Conservation (phyloP, 2,888 invertebrate species). For the Archips xylosteana region DNA sequence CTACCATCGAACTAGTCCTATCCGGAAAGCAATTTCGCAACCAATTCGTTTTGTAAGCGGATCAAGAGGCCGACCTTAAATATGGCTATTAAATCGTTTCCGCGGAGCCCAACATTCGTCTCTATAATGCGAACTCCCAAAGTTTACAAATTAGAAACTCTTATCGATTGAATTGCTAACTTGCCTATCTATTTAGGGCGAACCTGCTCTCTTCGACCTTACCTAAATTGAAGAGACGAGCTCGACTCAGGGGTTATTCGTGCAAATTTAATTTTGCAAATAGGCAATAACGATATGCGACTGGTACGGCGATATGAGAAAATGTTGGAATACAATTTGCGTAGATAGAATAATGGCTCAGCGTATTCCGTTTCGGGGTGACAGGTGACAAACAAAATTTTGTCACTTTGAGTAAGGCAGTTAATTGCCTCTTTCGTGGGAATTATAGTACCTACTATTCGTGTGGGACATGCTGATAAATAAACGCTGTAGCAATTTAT, state of each 20-base stretch:
- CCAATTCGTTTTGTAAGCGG: slow-evolving; percentile 83
- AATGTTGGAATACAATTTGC: slow-evolving; percentile 35
- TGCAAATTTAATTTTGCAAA: slow-evolving; percentile 42
- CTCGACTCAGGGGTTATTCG: slow-evolving; percentile 38
- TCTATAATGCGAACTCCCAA: slow-evolving; percentile 67
- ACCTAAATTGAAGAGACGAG: slow-evolving; percentile 41
- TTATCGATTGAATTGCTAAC: slow-evolving; percentile 54
- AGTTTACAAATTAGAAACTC: slow-evolving; percentile 68
- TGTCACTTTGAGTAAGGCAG: slow-evolving; percentile 10
- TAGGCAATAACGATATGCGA: slow-evolving; percentile 42
- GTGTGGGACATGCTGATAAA: neutral
- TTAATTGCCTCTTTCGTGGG: slow-evolving; percentile 15
- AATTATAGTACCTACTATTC: slow-evolving; percentile 3
- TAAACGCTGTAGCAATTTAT: neutral
- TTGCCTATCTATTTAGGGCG: slow-evolving; percentile 53
- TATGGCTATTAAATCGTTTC: slow-evolving; percentile 79
- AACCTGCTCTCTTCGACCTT: slow-evolving; percentile 37
- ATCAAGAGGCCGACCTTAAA: slow-evolving; percentile 82
- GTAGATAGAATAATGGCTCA: slow-evolving; percentile 33
- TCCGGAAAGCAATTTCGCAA: slow-evolving; percentile 84
- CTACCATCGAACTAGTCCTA: slow-evolving; percentile 83
- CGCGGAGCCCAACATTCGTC: slow-evolving; percentile 68
- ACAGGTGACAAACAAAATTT: slow-evolving; percentile 28
- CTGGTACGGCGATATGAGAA: slow-evolving; percentile 39
- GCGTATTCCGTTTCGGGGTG: slow-evolving; percentile 23